Conservation (phyloP, 1,140 invertebrate species). For the Octopus sinensis region DNA sequence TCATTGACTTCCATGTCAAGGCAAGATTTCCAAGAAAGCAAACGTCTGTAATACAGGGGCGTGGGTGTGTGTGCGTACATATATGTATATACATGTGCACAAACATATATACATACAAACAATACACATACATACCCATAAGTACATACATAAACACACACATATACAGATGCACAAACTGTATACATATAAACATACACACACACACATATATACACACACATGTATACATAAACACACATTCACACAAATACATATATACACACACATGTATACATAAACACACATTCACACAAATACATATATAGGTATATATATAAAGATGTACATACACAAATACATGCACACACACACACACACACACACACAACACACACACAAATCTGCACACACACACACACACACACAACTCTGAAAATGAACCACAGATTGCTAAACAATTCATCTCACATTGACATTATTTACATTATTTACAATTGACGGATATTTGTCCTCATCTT, state of each 20-base stretch:
- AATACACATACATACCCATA: neutral
- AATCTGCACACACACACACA: neutral
- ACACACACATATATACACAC: neutral
- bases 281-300: constrained; percentile 11
- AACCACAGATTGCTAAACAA: no score
- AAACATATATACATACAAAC: neutral
- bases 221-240: neutral
- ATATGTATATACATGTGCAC: neutral
- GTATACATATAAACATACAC: neutral
- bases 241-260: constrained; percentile 14
- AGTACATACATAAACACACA: neutral
- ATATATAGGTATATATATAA: neutral
- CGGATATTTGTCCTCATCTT: no score
- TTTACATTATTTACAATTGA: no score
- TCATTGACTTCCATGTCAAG: no score
- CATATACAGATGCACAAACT: constrained; percentile 8
- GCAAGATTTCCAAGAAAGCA: no score
- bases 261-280: constrained; percentile 10
- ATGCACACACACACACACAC: neutral
- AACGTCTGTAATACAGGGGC: no score
- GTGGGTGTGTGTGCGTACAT: neutral
- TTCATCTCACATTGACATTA: no score
- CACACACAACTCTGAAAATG: neutral
- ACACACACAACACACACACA: no score
- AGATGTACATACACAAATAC: neutral